Base-by-base conservation (phyloP, 2,888 invertebrate species). In the Lepas anatifera region DNA sequence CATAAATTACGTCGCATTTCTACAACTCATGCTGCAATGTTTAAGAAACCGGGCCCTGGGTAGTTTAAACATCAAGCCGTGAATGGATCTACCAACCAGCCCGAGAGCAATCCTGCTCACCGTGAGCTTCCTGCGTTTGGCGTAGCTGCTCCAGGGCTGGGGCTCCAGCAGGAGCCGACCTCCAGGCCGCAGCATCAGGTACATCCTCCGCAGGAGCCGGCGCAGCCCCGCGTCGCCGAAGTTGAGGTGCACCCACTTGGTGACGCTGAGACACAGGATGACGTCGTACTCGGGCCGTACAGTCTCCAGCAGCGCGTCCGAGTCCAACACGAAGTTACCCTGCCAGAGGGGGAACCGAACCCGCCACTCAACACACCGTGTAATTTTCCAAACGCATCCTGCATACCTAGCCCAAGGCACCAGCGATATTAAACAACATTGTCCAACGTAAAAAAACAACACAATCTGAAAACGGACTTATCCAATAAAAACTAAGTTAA, bases 171-270 rank as follows among this genome's bases (percentile, higher is more conserved):
- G 87, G 16, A 99, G 84, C 75, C 89, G 89, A 1, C 99, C 99
- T 1, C 96, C 96, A 0, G 95, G 94, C 68, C 90, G 85, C 66
- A 98, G 82, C 78, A 97, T 95, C 27, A 88, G 86, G 79, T 89
- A 95, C 86, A 95, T 93, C 39, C 95, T 84, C 74, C 90, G 87
- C 80, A 99, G 98, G 68, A 93, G 89, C 75, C 92, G 85, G 80
- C 95, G 95, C 70, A 99, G 81, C 4, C 98, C 98, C 6, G 85
- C 87, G 80, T 99, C 99, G 4, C 98, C 98, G 86, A 91, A 95
- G 81, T 99, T 99, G 69, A 97, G 84, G 79, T 99, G 99, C 77
- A 99, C 87, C 98, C 98, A 99, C 80, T 99, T 99, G 29, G 97
- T 97, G 41, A 97, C 88, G 73, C 95, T 95, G 68, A 99, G 84